phyloP scores from a whole-genome alignment of 2,113 vertebrate species.

The Oryctolagus cuniculus region mOryCun1.1 NC_091437.1:51333501-51334000 shows the following conservation, averaged over 20 bases:
- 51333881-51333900: not conserved
- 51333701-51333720: not conserved
- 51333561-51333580: not conserved
- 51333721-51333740: not conserved
- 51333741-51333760: not conserved
- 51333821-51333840: not conserved
- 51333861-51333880: not conserved
- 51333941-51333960: not conserved
- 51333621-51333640: not conserved
- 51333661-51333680: not conserved
- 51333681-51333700: not conserved
- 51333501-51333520: not conserved
- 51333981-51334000: not conserved
- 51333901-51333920: not conserved
- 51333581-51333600: constrained; percentile 4
- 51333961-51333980: constrained; percentile 3
- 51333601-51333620: not conserved
- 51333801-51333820: not conserved
- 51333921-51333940: not conserved
- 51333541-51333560: not conserved
- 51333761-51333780: not conserved
- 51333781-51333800: not conserved
- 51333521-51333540: not conserved
- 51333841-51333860: not conserved
- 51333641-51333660: not conserved